Conservation (phyloP, 2,888 invertebrate species). For the Chelonus formosanus region DNA sequence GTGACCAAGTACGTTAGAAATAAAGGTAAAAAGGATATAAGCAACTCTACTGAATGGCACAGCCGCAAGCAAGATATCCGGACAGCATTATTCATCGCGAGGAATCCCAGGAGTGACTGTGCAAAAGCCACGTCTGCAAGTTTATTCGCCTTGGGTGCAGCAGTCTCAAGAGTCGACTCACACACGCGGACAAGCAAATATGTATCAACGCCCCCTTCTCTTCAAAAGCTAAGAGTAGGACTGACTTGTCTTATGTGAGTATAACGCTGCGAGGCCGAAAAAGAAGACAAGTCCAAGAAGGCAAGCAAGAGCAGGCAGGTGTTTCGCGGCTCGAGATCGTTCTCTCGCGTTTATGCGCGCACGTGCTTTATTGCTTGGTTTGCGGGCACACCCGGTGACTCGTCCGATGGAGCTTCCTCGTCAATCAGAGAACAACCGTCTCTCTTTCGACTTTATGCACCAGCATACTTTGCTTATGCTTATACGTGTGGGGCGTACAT, state of each 20-base stretch:
- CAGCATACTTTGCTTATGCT: background rate
- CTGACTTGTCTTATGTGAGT: conserved; percentile 1
- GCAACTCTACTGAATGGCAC: conserved; percentile 25
- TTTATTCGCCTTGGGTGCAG: conserved; percentile 32
- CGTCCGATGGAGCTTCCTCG: conserved; percentile 46
- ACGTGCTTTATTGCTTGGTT: conserved; percentile 57
- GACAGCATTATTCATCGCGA: conserved; percentile 30
- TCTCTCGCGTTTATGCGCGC: conserved; percentile 58
- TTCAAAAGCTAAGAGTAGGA: conserved; percentile 4
- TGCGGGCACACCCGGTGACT: conserved; percentile 28
- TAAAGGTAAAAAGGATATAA: conserved; percentile 29
- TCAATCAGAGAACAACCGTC: conserved; percentile 55
- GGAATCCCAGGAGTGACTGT: conserved; percentile 27
- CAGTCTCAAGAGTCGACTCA: conserved; percentile 13
- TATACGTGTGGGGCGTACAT: conserved; percentile 4
- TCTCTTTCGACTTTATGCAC: conserved; percentile 19
- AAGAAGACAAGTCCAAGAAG: background rate
- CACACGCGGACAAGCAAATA: conserved; percentile 15
- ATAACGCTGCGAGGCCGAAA: conserved; percentile 2
- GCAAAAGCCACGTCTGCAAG: conserved; percentile 18
- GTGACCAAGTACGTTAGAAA: conserved; percentile 22
- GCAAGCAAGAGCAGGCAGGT: conserved; percentile 50
- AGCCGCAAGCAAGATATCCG: conserved; percentile 20
- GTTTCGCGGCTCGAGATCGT: conserved; percentile 50
- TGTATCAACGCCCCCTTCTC: conserved; percentile 19